Base-by-base conservation (phyloP, 1,140 invertebrate species). In the Caenorhabditis tropicalis region DNA sequence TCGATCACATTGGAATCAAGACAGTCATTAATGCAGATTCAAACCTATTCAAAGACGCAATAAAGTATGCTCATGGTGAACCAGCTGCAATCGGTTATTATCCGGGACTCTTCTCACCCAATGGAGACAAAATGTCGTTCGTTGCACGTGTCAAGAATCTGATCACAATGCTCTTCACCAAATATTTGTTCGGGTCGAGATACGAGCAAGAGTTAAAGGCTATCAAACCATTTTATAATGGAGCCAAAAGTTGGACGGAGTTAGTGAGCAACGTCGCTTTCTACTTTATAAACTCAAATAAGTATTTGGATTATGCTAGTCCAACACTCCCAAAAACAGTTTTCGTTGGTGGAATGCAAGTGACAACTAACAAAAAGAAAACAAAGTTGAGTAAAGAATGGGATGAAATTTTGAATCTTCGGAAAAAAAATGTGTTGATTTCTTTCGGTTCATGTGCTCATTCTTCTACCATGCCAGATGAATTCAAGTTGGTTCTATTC, bases 391-490 rank as follows among this genome's bases (percentile, higher is more conserved):
- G 29, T 15, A 9, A 83, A 24, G 46, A 84, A 36, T 87, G 86
- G 86, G 65, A 79, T 24, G 58, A 46, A 12, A 16, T 86, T 6
- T 53, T 86, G 49, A 84, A 33, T 36, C 16, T 36, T 29, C 24
- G 85, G 4, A 39, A 86, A 6, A 48, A 85, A 15, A 81, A 46
- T 58, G 86, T 87, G 10, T 36, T 87, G 27, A 87, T 87, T 19
- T 87, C 86, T 24, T 87, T 87, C 51, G 86, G 86, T 3, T 87
- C 86, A n/a, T 53, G 86, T 49, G 86, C 86, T 19, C 48, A 85
- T 36, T 86, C 58, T n/a, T 79, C n/a, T 21, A 49, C 80, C 19
- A 87, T 87, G 85, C 86, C 86, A 12, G 81, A 79, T 9, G 58
- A 65, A n/a, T 80, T 83, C 33, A 86, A 87, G 86, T 56, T 3